Evolutionary conservation across 2,113 vertebrate genomes (phyloP).

Genomic region (Hirundichthys speculiger): DNA sequence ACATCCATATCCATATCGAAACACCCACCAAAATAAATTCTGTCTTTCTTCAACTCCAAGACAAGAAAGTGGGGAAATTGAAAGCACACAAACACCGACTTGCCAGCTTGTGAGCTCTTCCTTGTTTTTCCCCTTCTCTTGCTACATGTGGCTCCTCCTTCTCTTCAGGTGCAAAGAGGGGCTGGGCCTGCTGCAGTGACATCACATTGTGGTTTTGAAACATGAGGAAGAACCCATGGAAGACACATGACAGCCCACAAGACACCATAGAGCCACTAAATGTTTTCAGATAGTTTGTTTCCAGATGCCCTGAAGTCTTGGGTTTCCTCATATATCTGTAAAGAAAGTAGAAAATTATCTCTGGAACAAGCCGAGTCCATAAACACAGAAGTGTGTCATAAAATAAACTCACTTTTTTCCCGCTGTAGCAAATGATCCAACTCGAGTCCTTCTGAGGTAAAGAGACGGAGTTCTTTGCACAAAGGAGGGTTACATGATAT

Average conservation of each 20-base stretch:
- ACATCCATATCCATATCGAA: constrained; percentile 82
- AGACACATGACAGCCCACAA: constrained; percentile 8
- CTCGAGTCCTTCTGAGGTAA: too few species aligned
- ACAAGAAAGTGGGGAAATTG: constrained; percentile 48
- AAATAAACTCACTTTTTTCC: constrained; percentile 51
- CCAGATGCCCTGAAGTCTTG: constrained; percentile 6
- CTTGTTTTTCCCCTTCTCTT: constrained; percentile 72
- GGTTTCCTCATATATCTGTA: constrained; percentile 29
- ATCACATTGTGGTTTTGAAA: constrained; percentile 81
- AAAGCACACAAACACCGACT: constrained; percentile 48
- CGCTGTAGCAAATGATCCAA: too few species aligned
- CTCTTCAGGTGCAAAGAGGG: constrained; percentile 82
- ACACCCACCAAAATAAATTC: constrained; percentile 47
- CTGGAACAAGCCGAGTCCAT: constrained; percentile 16
- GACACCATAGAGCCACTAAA: constrained; percentile 2
- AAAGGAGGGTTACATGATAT: too few species aligned
- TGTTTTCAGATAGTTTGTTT: not conserved
- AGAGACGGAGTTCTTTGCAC: too few species aligned
- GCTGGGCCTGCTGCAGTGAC: constrained; percentile 55
- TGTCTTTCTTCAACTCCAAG: constrained; percentile 35
- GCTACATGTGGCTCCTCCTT: constrained; percentile 66
- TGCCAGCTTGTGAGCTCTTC: constrained; percentile 68
- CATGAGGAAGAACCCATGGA: constrained; percentile 6
- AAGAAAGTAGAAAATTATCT: constrained; percentile 13
- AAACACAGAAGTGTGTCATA: constrained; percentile 42